Evolutionary conservation across 2,888 invertebrate genomes (phyloP).

Genomic region (Elysia crispata): DNA sequence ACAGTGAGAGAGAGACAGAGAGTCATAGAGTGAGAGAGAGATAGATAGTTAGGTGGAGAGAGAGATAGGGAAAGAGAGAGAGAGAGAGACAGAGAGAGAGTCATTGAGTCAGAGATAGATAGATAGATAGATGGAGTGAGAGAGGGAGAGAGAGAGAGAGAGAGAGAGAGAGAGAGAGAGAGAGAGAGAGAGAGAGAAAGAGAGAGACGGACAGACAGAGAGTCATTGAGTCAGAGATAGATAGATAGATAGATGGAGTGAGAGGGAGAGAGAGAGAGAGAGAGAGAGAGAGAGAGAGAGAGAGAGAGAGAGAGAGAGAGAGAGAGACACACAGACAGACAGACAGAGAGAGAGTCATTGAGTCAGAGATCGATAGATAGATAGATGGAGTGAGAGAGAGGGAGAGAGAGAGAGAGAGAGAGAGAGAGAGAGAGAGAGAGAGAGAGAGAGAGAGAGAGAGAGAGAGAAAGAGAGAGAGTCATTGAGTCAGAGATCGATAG

Average conservation of each 20-base stretch:
- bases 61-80: not conserved
- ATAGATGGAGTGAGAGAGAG: not conserved
- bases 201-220: not conserved
- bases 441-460: constrained; percentile 12
- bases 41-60: not conserved
- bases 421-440: not conserved
- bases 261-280: too few species aligned
- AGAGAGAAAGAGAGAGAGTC: not conserved
- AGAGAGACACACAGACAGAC: not conserved
- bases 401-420: not conserved
- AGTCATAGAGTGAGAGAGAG: not conserved
- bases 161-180: not conserved
- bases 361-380: not conserved
- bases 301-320: not conserved
- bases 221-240: too few species aligned
- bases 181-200: not conserved
- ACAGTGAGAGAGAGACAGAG: not conserved
- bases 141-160: not conserved
- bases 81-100: not conserved
- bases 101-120: not conserved
- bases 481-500: not conserved
- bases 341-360: not conserved
- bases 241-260: too few species aligned
- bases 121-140: too few species aligned
- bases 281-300: not conserved